Conservation (phyloP, 1,140 invertebrate species). For the Ceratosolen solmsi region DNA sequence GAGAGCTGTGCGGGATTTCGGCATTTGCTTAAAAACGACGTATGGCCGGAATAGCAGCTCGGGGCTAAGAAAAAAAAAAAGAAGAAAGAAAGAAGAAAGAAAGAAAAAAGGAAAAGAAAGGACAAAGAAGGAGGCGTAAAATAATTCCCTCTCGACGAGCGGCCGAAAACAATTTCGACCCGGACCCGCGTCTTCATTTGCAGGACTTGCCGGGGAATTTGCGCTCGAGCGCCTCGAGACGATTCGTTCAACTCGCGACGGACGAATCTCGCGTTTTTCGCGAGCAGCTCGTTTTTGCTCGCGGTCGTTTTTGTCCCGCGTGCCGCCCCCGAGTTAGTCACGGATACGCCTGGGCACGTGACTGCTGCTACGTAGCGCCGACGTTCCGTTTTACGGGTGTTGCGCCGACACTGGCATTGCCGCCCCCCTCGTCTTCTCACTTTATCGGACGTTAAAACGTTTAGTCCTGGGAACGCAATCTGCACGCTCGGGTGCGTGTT, state of each 20-base stretch:
- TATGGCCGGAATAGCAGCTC: too few species aligned
- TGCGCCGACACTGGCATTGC: too few species aligned
- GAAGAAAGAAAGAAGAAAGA: too few species aligned
- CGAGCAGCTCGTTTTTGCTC: not conserved
- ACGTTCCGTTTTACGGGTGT: constrained; percentile 66
- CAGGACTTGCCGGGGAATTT: not conserved
- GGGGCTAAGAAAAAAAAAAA: too few species aligned
- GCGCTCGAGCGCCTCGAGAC: not conserved
- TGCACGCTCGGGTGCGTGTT: constrained; percentile 48
- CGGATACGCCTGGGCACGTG: constrained; percentile 70
- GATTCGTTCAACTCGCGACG: not conserved
- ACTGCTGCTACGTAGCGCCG: constrained; percentile 56
- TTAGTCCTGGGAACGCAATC: constrained; percentile 63
- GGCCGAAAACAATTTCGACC: too few species aligned
- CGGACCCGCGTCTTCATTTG: not conserved
- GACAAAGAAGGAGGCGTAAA: too few species aligned
- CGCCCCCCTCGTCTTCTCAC: too few species aligned
- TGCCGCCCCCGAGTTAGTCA: constrained; percentile 61
- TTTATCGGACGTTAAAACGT: constrained; percentile 63
- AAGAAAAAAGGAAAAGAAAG: too few species aligned
- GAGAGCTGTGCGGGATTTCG: not conserved
- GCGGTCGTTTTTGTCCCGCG: constrained; percentile 53
- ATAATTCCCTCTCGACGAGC: too few species aligned
- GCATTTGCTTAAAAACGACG: too few species aligned
- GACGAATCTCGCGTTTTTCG: constrained; percentile 10